These are phyloP conservation scores for Meandrina meandrites DNA, from an alignment of 92 coral and sea anemone genomes.

Conservation along the genomic window DNA sequence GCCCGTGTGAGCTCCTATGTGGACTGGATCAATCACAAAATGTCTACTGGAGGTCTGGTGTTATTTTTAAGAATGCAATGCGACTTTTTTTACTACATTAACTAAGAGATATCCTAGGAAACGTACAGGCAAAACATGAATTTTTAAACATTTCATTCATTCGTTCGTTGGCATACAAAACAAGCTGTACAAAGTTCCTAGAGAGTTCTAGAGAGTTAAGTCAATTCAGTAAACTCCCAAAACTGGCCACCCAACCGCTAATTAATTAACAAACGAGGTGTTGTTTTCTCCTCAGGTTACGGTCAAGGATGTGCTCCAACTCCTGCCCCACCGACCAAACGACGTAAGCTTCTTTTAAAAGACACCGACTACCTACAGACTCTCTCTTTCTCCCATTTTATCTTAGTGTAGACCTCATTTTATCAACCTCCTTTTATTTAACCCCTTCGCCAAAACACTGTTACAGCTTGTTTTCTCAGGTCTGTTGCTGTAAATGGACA, in stretches of 20 bases:
- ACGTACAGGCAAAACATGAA: no score
- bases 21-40: constrained; percentile 75
- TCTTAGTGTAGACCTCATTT: neutral
- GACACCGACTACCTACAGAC: neutral
- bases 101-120: no score
- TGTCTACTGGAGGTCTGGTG: constrained; percentile 59
- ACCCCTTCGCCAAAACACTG: neutral
- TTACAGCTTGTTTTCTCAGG: no score
- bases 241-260: neutral
- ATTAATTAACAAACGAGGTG: neutral
- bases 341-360: constrained; percentile 1
- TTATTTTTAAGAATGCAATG: neutral
- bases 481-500: no score
- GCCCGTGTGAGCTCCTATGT: constrained; percentile 77
- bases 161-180: no score
- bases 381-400: neutral
- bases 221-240: no score
- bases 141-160: no score
- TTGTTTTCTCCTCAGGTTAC: neutral
- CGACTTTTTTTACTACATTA: neutral
- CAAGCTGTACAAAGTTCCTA: no score
- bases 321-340: constrained; percentile 30
- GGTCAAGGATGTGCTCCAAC: constrained; percentile 37
- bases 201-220: no score
- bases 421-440: neutral